These are phyloP conservation scores for Drosophila oshimai DNA, from an alignment of 1,140 invertebrate genomes.

Conservation along the genomic window DNA sequence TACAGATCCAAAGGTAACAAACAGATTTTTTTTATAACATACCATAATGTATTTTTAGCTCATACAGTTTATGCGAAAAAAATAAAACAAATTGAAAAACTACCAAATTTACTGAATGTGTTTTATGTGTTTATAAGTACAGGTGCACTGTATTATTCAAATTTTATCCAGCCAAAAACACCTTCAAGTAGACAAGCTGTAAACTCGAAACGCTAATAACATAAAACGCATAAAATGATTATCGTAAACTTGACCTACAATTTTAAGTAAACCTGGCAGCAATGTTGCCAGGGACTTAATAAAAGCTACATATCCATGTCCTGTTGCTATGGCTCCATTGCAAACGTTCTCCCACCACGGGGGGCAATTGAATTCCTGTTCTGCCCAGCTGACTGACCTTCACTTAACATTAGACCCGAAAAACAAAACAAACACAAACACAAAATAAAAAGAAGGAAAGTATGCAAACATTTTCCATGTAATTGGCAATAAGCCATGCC, in stretches of 20 bases:
- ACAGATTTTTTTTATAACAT: too few relatives aligned
- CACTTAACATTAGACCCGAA: conserved; percentile 43
- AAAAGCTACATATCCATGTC: not conserved
- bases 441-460: conserved; percentile 12
- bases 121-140: too few relatives aligned
- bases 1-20: too few relatives aligned
- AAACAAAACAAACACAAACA: conserved; percentile 30
- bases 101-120: too few relatives aligned
- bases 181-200: too few relatives aligned
- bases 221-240: not conserved
- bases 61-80: too few relatives aligned
- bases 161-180: too few relatives aligned
- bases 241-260: not conserved
- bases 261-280: not conserved
- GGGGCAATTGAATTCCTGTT: conserved; percentile 14
- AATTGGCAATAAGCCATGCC: conserved; percentile 50
- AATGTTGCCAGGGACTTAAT: not conserved
- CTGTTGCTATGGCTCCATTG: conserved; percentile 4
- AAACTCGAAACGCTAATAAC: too few relatives aligned
- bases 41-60: too few relatives aligned
- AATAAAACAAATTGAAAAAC: too few relatives aligned
- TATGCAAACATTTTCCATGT: conserved; percentile 63
- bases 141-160: too few relatives aligned
- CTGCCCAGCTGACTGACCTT: conserved; percentile 58
- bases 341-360: conserved; percentile 31